Evolutionary conservation across 2,888 invertebrate species (phyloP), one percentile per base, ranked within the genome.

Genomic region (Oxystoma pomonae): DNA sequence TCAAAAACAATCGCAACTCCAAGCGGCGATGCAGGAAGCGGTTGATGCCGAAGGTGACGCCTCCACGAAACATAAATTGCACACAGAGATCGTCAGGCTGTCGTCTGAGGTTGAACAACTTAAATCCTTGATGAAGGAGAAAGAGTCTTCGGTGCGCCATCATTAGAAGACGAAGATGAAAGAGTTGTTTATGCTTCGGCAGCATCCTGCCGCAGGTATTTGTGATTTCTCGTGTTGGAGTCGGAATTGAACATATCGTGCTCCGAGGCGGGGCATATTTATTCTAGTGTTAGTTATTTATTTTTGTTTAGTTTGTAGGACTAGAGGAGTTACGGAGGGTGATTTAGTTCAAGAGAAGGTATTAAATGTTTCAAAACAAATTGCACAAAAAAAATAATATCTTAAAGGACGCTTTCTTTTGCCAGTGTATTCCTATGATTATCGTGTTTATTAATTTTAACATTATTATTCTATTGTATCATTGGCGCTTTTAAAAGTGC

Each of bases 81-180:
- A 93, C 77, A 90, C 90, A 1, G 92, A 96, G 80, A 83, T 97
- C 70, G 92, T 91, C 73, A 86, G 92, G 71, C 86, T 97, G 20
- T 94, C 95, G 49, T 91, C 91, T 1, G 96, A 97, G 81, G 94
- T 97, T 69, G 94, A 93, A 59, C 91, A 90, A 69, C 87, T 97
- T 5, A 94, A 95, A 78, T 90, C 89, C 74, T 87, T 90, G 83
- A 87, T 91, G 83, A 89, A 67, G 51, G 67, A 67, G 53, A 67
- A 67, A 52, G 67, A 67, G 58, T 20, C 57, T n/a, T 16, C n/a
- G 20, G 64, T 60, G 64, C 59, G 59, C 52, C 66, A 65, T 21
- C 67, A 64, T 63, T 69, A 60, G 58, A 20, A 65, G 65, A 65
- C 61, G 64, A 65, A 20, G 16, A 65, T 59, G 50, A 63, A 62